phyloP scores from a whole-genome alignment of 37 sponge, comb jelly and placozoan genomes.

The Haliclona indistincta region DNA sequence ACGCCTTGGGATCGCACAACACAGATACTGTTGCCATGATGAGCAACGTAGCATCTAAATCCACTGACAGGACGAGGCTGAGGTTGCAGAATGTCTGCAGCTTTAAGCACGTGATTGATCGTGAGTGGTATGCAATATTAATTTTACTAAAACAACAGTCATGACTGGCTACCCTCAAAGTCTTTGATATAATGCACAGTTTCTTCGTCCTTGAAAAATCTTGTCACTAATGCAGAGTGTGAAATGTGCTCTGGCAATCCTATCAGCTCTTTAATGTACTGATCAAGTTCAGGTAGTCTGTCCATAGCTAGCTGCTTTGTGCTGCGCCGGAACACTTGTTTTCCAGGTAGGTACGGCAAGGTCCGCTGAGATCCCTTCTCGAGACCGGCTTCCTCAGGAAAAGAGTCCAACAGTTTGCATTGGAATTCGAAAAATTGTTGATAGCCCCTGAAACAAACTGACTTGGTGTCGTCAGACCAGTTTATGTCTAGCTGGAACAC shows the following conservation, averaged over 20 bases:
- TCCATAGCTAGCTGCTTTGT: slow-evolving; percentile 57
- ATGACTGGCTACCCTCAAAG: too few relatives aligned
- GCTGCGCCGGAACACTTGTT: slow-evolving; percentile 64
- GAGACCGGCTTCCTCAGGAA: slow-evolving; percentile 77
- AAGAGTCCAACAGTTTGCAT: slow-evolving; percentile 65
- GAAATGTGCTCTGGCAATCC: slow-evolving; percentile 43
- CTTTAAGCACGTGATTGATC: too few relatives aligned
- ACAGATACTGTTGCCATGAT: too few relatives aligned
- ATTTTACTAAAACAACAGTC: too few relatives aligned
- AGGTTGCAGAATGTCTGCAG: too few relatives aligned
- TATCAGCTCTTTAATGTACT: slow-evolving; percentile 57
- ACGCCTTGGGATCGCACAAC: too few relatives aligned
- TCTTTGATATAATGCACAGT: too few relatives aligned
- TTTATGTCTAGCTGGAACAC: slow-evolving; percentile 57
- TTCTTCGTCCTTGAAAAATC: too few relatives aligned
- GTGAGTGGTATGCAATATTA: too few relatives aligned
- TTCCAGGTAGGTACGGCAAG: slow-evolving; percentile 83
- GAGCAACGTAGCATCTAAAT: too few relatives aligned
- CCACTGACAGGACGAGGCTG: too few relatives aligned
- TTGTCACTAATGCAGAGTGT: slow-evolving; percentile 6
- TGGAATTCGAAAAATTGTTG: slow-evolving; percentile 85
- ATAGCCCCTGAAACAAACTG: slow-evolving; percentile 64
- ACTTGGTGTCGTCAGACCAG: slow-evolving; percentile 62
- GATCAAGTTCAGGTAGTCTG: slow-evolving; percentile 65
- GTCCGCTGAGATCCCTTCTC: slow-evolving; percentile 32